These are phyloP conservation scores for Lethocerus indicus DNA, from an alignment of 1,140 invertebrate species.

Conservation along the genomic window DNA sequence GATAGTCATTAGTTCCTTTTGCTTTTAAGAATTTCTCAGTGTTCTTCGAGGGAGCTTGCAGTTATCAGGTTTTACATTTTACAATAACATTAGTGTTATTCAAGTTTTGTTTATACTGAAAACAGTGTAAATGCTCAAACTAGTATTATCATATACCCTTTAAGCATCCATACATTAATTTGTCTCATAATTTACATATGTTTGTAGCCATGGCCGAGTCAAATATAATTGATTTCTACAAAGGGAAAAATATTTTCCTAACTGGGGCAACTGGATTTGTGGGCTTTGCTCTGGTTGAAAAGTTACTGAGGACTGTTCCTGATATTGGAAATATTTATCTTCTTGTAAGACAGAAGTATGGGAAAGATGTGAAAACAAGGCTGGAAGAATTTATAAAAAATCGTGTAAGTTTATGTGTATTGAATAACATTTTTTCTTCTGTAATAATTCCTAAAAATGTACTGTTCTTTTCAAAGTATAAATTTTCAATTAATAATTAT, in stretches of 20 bases:
- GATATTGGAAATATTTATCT: conserved; percentile 59
- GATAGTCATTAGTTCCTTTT: no score
- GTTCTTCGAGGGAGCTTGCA: no score
- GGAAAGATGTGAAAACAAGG: conserved; percentile 47
- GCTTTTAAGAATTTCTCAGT: no score
- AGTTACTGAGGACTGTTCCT: conserved; percentile 58
- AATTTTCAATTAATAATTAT: background rate
- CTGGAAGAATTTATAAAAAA: conserved; percentile 42
- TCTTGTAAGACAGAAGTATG: conserved; percentile 65
- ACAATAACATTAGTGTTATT: no score
- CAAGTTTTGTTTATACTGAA: no score
- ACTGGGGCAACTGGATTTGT: conserved; percentile 46
- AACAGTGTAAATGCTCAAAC: no score
- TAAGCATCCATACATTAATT: no score
- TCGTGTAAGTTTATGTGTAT: conserved; percentile 34
- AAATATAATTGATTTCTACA: no score
- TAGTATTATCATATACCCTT: no score
- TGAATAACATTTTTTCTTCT: background rate
- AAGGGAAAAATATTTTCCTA: conserved; percentile 33
- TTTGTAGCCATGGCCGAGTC: no score
- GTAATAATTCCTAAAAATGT: background rate
- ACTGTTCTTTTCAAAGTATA: background rate
- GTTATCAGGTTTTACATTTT: no score
- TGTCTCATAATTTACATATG: no score
- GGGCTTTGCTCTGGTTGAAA: conserved; percentile 63